Percentiles rank a stretch among this genome's conserved stretches.
Conservation (phyloP, 2,888 invertebrate genomes). For the Flabesymbios commensalis region DNA sequence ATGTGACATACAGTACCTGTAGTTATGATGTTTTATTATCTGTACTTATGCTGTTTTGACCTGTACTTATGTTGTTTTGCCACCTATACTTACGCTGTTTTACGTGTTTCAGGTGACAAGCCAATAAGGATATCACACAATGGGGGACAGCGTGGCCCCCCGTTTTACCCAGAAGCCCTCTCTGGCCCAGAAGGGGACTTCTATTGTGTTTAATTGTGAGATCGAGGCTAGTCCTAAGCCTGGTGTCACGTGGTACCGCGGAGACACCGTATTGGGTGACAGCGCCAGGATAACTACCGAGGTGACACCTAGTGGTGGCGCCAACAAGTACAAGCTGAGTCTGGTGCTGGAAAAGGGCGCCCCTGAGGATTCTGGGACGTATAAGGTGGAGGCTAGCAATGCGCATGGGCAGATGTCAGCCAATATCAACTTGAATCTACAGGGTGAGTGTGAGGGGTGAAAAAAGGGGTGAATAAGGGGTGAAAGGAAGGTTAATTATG, state of each 20-base stretch:
- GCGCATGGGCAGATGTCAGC: constrained; percentile 71
- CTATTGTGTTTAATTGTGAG: constrained; percentile 93
- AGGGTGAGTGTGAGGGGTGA: constrained; percentile 75
- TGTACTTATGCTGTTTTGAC: too few species aligned
- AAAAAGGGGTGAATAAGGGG: too few species aligned
- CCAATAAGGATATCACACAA: too few species aligned
- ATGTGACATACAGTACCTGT: too few species aligned
- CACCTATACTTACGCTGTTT: too few species aligned
- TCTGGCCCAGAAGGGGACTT: constrained; percentile 90
- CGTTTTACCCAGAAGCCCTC: constrained; percentile 97
- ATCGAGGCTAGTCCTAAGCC: constrained; percentile 94
- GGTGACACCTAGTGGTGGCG: constrained; percentile 1
- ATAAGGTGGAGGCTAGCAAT: constrained; percentile 99
- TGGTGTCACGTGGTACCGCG: constrained; percentile 94
- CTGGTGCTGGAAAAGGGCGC: constrained; percentile 72
- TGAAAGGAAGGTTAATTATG: constrained; percentile 96
- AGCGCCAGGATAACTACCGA: constrained; percentile 11
- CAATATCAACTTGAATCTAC: constrained; percentile 31
- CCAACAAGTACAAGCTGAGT: constrained; percentile 15
- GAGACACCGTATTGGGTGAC: constrained; percentile 52
- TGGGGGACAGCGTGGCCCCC: constrained; percentile 67
- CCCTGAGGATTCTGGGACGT: constrained; percentile 80
- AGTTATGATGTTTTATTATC: too few species aligned
- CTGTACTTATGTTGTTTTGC: too few species aligned
- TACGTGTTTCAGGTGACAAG: too few species aligned